Conservation (phyloP, 2,113 vertebrate genomes). For the Vimba vimba region DNA sequence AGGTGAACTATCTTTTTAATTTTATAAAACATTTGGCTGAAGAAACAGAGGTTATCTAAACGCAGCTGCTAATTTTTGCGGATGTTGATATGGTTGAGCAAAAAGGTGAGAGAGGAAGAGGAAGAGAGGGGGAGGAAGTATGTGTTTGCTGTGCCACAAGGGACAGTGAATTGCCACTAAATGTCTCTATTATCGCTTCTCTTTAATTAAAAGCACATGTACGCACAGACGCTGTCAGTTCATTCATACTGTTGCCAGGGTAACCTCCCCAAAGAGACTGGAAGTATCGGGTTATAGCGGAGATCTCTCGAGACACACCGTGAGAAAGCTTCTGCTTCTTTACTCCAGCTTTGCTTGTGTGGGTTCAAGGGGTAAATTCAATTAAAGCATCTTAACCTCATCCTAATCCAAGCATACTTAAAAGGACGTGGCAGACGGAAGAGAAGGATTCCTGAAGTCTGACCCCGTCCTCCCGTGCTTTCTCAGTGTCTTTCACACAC, state of each 20-base stretch:
- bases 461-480: neutral
- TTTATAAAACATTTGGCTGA: neutral
- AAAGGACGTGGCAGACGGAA: conserved; percentile 27
- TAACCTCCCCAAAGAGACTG: conserved; percentile 44
- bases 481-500: neutral
- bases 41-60: neutral
- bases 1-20: neutral
- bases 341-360: conserved; percentile 17
- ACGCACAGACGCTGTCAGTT: conserved; percentile 36
- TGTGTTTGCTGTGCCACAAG: conserved; percentile 33
- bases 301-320: conserved; percentile 32
- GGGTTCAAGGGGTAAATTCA: conserved; percentile 38
- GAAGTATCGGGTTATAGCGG: conserved; percentile 42
- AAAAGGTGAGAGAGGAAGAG: conserved; percentile 32
- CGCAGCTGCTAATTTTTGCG: neutral
- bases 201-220: conserved; percentile 58
- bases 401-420: conserved; percentile 36
- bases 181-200: conserved; percentile 45
- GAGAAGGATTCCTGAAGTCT: conserved; percentile 10
- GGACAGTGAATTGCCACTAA: conserved; percentile 50
- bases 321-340: conserved; percentile 3
- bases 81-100: conserved; percentile 14
- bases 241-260: conserved; percentile 44
- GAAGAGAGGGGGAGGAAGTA: conserved; percentile 19
- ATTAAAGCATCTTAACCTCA: conserved; percentile 50